phyloP scores from a whole-genome alignment of 2,888 invertebrate genomes.

The Seladonia tumulorum region DNA sequence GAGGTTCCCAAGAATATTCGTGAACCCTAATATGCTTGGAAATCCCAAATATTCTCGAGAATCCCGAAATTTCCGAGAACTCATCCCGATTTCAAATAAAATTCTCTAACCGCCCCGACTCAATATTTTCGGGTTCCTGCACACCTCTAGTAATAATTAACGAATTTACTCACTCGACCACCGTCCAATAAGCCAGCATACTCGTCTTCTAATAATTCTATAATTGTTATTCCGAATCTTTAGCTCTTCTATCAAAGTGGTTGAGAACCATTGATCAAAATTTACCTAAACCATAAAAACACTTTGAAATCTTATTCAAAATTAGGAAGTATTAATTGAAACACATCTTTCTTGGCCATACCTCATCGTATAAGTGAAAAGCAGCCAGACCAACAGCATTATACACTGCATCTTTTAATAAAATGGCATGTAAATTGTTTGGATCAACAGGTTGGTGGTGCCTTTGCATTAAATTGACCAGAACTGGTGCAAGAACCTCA shows the following conservation, averaged over 20 bases:
- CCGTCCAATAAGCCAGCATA: slow-evolving; percentile 92
- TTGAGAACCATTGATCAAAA: slow-evolving; percentile 96
- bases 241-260: slow-evolving; percentile 92
- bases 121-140: neutral
- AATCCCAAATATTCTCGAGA: too few relatives aligned
- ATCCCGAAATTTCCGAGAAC: too few relatives aligned
- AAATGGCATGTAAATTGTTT: slow-evolving; percentile 91
- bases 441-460: slow-evolving; percentile 88
- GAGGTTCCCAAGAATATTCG: too few relatives aligned
- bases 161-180: slow-evolving; percentile 87
- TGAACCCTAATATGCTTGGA: too few relatives aligned
- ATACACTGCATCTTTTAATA: slow-evolving; percentile 96
- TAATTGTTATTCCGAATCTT: slow-evolving; percentile 93
- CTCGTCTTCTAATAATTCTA: slow-evolving; percentile 92
- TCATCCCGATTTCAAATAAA: too few relatives aligned
- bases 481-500: slow-evolving; percentile 89
- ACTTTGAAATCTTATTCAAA: neutral
- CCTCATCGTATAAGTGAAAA: slow-evolving; percentile 95
- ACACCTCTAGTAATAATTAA: neutral
- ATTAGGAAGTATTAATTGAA: neutral
- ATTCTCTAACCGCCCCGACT: too few relatives aligned
- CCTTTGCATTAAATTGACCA: slow-evolving; percentile 89
- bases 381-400: slow-evolving; percentile 95
- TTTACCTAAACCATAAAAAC: slow-evolving; percentile 87
- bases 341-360: slow-evolving; percentile 41